Evolutionary conservation across 2,888 invertebrate genomes (phyloP), one percentile per base, ranked within the genome.

Genomic region (Drosophila affinis): DNA sequence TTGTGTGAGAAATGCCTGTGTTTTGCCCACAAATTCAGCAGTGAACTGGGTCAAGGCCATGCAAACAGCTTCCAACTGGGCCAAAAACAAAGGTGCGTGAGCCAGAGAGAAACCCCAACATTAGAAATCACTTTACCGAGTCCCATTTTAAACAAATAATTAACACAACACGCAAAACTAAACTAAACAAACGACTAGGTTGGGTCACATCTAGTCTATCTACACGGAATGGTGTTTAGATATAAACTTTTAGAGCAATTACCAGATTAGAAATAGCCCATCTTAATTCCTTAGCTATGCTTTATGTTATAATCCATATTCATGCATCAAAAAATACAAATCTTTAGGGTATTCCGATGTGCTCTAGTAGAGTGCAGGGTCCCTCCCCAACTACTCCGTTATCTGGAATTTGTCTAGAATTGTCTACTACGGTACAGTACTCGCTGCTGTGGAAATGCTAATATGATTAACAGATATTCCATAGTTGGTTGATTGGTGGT

Each of bases 31-130:
- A 57, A 62, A 34, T 47, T 62, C 49, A 63, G 44, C 48, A 62
- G 39, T 62, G 62, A 89, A 79, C 67, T 88, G 76, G 88, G 88
- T 88, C 88, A 88, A 88, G 88, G 88, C 84, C 88, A 87, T 72
- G 70, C 57, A 39, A 68, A 68, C 70, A 68, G 39, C 54, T 61
- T 54, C 52, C 45, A 71, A 53, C 70, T 58, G 47, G 70, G 70
- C 52, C 52, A 39, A 52, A 46, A 61, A 49, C 4, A 39, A 14
- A 14, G n/a, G n/a, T 3, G 39, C 39, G n/a, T n/a, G 39, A 7
- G 6, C 6, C 14, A 14, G 1, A 57, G 9, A 24, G 3, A 49
- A 39, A 29, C 9, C 9, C 29, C 9, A 7, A 9, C 29, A 7
- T 2, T 24, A 29, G 24, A 9, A 55, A 32, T 32, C 24, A 24